Evolutionary conservation across 1,140 invertebrate species (phyloP).

Genomic region (Pogonomyrmex californicus): DNA sequence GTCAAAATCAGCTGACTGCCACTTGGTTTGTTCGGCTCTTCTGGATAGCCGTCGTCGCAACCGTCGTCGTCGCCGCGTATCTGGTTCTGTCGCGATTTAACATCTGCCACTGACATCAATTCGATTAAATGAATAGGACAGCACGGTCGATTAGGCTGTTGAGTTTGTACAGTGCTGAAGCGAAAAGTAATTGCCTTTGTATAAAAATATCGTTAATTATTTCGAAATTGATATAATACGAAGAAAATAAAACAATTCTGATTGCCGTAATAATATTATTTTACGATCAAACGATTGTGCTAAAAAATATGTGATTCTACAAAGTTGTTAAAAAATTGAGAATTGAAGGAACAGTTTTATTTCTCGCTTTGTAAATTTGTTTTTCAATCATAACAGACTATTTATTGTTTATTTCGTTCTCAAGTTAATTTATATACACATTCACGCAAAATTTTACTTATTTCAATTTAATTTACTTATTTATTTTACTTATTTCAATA

Average conservation of each 20-base stretch:
- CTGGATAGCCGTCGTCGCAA: conserved; percentile 16
- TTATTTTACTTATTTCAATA: neutral
- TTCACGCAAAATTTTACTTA: neutral
- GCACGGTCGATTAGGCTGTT: conserved; percentile 36
- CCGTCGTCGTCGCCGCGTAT: conserved; percentile 36
- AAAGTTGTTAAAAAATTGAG: neutral
- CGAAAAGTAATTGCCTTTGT: neutral
- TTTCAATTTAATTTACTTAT: neutral
- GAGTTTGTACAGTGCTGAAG: conserved; percentile 2
- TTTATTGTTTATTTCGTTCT: neutral
- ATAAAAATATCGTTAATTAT: neutral
- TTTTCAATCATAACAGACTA: neutral
- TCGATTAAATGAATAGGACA: conserved; percentile 47
- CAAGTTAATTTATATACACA: neutral
- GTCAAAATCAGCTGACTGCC: conserved; percentile 77
- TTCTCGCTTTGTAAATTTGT: neutral
- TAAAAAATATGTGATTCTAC: neutral
- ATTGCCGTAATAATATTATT: neutral
- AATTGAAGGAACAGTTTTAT: neutral
- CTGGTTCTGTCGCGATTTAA: conserved; percentile 24
- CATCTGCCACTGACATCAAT: conserved; percentile 68
- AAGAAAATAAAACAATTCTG: neutral
- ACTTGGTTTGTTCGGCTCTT: conserved; percentile 65
- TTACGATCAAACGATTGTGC: neutral
- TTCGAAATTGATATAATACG: neutral